Evolutionary conservation across 2,797 vertebrate species (phyloP).

Genomic region (Diplodus puntazzo): DNA sequence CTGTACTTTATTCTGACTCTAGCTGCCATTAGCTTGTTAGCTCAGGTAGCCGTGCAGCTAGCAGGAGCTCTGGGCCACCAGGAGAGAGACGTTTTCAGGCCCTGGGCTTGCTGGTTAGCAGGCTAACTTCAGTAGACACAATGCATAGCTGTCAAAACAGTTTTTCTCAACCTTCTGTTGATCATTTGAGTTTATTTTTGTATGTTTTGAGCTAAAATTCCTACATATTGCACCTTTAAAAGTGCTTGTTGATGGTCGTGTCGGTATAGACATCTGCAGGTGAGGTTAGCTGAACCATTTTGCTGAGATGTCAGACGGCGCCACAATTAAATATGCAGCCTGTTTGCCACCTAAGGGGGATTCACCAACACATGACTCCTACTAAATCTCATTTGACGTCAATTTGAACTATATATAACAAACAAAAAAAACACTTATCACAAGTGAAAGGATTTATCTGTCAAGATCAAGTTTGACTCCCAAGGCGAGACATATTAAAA

Average conservation of each 20-base stretch:
- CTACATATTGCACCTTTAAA: too few species aligned
- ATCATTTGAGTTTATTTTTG: too few species aligned
- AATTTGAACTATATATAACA: neutral
- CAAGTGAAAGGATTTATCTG: conserved; percentile 1
- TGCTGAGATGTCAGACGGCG: conserved; percentile 1
- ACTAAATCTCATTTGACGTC: conserved; percentile 7
- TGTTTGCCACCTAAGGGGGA: conserved; percentile 1
- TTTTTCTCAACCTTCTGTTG: too few species aligned
- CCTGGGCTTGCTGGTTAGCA: too few species aligned
- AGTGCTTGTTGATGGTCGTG: neutral
- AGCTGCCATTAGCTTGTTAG: too few species aligned
- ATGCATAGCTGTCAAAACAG: too few species aligned
- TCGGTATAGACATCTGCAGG: conserved; percentile 15
- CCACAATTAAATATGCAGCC: neutral
- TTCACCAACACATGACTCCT: conserved; percentile 19
- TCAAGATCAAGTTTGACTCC: conserved; percentile 16
- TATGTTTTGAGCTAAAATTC: too few species aligned
- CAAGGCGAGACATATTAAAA: conserved; percentile 21
- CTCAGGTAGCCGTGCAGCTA: too few species aligned
- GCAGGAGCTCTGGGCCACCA: too few species aligned
- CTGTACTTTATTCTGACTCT: too few species aligned
- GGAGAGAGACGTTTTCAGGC: too few species aligned
- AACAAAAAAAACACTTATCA: neutral
- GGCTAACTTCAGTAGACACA: too few species aligned
- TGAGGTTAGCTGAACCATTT: neutral